Base-by-base conservation (phyloP, 2,113 vertebrate species). In the Xyrauchen texanus region DNA sequence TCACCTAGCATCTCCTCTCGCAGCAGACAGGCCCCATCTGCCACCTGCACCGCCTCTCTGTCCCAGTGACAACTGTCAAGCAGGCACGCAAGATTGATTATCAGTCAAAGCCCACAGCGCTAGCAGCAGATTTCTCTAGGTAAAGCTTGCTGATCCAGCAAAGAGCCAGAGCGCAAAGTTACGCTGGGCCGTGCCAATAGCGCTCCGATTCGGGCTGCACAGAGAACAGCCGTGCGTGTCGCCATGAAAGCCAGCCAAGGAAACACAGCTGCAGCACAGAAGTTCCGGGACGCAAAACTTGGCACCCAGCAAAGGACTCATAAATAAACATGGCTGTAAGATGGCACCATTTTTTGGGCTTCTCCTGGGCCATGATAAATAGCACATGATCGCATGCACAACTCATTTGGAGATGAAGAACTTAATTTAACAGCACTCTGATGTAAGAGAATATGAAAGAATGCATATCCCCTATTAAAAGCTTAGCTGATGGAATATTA, bases 111-210 rank as follows among this genome's bases (percentile, higher is more conserved):
- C 93, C 92, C 93, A 94, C 93, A 91, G 92, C 94, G 93, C 75
- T 93, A 91, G 91, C 94, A 94, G 94, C 95, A 96, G 94, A 96
- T 95, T 96, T 96, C 91, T 90, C 93, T 95, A 92, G 95, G 94
- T 95, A 95, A 95, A 96, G 95, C 95, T 96, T 95, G 95, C 95
- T 96, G 95, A 96, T 96, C 95, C 95, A 96, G 95, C 95, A 96
- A 95, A 86, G 94, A 91, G 94, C 92, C 91, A 92, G 93, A 94
- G 65, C 57, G 92, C 94, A 92, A 94, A 93, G 94, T 94, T 93
- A 93, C 89, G 91, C 91, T 68, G 88, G 80, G 88, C 85, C 78
- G 89, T 96, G 95, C 95, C 95, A 96, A 95, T 91, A 92, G 91
- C 92, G 93, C 93, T 93, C 94, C 93, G 94, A 92, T 92, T 93